Evolutionary conservation across 2,797 vertebrate genomes (phyloP), one percentile per base, ranked within the genome.

Genomic region (Kryptolebias ocellatus): DNA sequence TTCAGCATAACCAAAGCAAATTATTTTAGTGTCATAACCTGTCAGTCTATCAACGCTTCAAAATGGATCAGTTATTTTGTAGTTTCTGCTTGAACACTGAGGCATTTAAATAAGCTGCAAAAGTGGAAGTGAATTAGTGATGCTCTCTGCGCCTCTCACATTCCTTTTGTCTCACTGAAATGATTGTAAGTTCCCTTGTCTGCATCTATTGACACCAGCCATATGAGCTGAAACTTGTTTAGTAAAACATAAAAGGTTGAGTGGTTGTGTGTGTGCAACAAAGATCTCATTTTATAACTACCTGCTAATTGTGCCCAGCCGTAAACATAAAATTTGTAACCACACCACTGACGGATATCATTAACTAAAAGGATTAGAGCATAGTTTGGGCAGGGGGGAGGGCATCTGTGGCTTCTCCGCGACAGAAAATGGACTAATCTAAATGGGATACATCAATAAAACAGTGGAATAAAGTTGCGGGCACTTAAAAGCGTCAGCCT

Each of bases 311-410:
- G 92, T 87, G 87, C 88, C 91, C 89, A 91, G 88, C 89, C 79
- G 93, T 93, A 94, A 94, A 95, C 92, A 92, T 85, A 67, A 87
- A 87, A 91, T 88, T 75, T 92, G 94, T 93, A 90, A 87, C 93
- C 89, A 78, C 76, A 63, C 87, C 87, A 80, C 81, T 85, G 86
- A 84, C 91, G 92, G 89, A 92, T 90, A 88, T 93, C 89, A 90
- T 95, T 94, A 94, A 91, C 93, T 94, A 95, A 95, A 94, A 94
- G 93, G 94, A 95, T 94, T 92, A 92, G 86, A 93, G 90, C 77
- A 89, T 89, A 86, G 89, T 60, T 83, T 42, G 65, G 72, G 60
- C 63, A 2, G 72, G 70, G 83, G 83, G 31, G 39, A 4, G 11
- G 89, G 84, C 85, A 87, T 92, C 93, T 60, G 54, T 89, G 90